Evolutionary conservation across 2,113 vertebrate genomes (phyloP), one percentile per base, ranked within the genome.

Genomic region (Shinisaurus crocodilurus): DNA sequence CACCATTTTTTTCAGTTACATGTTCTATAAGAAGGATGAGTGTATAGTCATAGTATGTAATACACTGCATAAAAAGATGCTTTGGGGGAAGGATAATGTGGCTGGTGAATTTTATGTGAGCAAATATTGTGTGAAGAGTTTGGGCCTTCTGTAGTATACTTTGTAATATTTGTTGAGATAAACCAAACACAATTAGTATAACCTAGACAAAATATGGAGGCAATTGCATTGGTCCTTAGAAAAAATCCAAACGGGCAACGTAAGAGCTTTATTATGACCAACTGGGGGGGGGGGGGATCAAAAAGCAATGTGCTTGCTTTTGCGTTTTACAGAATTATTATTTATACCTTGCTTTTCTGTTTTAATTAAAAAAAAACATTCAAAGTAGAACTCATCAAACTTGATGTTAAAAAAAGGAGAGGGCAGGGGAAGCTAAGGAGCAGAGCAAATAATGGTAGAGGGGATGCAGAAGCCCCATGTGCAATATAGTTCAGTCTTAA

Each of bases 21-120:
- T 90, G 74, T 88, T 88, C 90, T 60, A 15, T 13, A 72, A 45
- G 16, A 16, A 63, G 89, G 84, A 93, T 43, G 89, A 94, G 80
- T n/a, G 89, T 20, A 91, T 8, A 92, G 91, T 92, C 89, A 82
- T 83, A 69, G 27, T 86, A 80, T 92, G 90, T n/a, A 92, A 79
- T 89, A 83, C 85, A 94, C 92, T 93, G 93, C 91, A 92, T 88
- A 89, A 94, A 88, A 91, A 92, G 89, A 9, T 69, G 67, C 74
- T 93, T 92, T 90, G 89, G 87, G 94, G 70, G 88, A 94, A 88
- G 92, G 48, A 75, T 43, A 18, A 10, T 77, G 60, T 40, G 91
- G 82, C 90, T 90, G 91, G 91, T 94, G 82, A 63, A 10, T 89
- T 27, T 65, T 34, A 76, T 67, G 48, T 9, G 63, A 85, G 18